Evolutionary conservation across 2,888 invertebrate species (phyloP), one percentile per base, ranked within the genome.

Genomic region (Sesia bembeciformis): DNA sequence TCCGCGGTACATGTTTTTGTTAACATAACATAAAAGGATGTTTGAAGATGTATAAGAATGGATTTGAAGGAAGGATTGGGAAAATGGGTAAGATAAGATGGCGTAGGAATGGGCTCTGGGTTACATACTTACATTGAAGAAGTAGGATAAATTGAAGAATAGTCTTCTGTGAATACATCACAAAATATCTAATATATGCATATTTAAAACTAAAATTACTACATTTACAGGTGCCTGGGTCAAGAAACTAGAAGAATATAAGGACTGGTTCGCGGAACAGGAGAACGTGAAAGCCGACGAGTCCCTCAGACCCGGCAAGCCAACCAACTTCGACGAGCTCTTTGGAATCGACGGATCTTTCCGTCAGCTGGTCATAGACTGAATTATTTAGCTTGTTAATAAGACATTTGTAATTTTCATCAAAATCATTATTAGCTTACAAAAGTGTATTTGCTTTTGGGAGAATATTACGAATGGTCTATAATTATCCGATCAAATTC

Each of bases 311-410:
- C 95, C 95, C 0, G 96, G 96, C 49, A 95, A 94, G 74, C 95
- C 96, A 59, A 96, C 95, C 73, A 96, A 95, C 64, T 93, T 94
- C 62, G 95, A 96, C 63, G 96, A 96, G 70, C 90, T 96, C 3
- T 96, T 97, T 69, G 96, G 96, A n/a, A 91, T 96, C 68, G 96
- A 96, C 68, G 96, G 96, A 49, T 95, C 96, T 52, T 96, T 96
- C 90, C 93, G 96, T 69, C 95, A 96, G 79, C 86, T 97, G 56
- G 91, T 93, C 67, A 96, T 97, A 69, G 96, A 96, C 88, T 96
- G 52, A 52, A n/a, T 39, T 50, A 2, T 2, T 23, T 23, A 23
- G 23, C 23, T 23, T 23, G 23, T 23, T 42, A 6, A 6, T 42
- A 42, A 6, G 7, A 42, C 42, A 42, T 42, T 5, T 1, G 23